These are phyloP conservation scores for Drosophila albomicans DNA, from an alignment of 1,140 invertebrate genomes.

Conservation along the genomic window DNA sequence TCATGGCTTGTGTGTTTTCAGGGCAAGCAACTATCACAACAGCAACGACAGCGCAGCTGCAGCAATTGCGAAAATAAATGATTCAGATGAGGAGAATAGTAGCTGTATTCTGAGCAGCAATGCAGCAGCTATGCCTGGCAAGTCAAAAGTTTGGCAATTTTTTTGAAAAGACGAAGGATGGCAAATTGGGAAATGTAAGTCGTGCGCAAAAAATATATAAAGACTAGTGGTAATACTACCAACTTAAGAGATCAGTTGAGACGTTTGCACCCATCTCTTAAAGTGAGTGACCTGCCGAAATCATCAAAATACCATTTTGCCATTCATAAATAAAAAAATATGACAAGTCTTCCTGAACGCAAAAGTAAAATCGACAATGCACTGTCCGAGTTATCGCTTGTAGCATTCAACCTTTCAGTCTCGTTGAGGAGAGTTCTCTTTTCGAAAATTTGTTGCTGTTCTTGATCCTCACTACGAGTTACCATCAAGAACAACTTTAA, in stretches of 20 bases:
- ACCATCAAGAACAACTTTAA: background rate
- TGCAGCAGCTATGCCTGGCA: too few relatives aligned
- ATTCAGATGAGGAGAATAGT: too few relatives aligned
- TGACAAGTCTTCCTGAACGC: background rate
- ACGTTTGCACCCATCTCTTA: background rate
- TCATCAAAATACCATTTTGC: too few relatives aligned
- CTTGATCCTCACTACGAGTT: conserved; percentile 4
- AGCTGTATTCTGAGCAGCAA: too few relatives aligned
- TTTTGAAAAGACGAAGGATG: too few relatives aligned
- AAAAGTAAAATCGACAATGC: conserved; percentile 2
- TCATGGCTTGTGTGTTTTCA: too few relatives aligned
- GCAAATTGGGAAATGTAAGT: background rate
- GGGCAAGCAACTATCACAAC: too few relatives aligned
- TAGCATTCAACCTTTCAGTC: conserved; percentile 12
- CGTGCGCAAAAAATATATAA: background rate
- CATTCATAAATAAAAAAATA: background rate
- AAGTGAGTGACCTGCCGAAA: background rate
- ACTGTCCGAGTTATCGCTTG: conserved; percentile 1
- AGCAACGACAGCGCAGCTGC: too few relatives aligned
- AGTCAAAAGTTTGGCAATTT: too few relatives aligned
- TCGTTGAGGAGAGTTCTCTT: background rate
- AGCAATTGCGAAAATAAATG: too few relatives aligned
- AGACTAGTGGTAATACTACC: background rate
- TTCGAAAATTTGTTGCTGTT: conserved; percentile 5
- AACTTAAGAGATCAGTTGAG: background rate